These are phyloP conservation scores for Sarcophaga caerulescens DNA, from an alignment of 2,888 invertebrate genomes.

Conservation along the genomic window DNA sequence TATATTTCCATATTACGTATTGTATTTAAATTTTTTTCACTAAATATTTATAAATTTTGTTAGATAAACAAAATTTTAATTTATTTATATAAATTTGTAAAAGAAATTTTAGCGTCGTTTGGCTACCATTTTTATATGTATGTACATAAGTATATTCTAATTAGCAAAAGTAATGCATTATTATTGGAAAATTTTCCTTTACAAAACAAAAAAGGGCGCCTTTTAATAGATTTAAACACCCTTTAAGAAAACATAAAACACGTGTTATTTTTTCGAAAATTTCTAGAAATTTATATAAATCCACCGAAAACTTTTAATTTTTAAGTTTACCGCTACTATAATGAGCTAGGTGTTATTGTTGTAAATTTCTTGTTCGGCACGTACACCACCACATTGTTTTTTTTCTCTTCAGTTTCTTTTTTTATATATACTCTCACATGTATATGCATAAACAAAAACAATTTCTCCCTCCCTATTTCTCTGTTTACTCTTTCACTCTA, in stretches of 20 bases:
- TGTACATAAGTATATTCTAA: too few relatives aligned
- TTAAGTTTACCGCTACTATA: neutral
- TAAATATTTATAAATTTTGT: too few relatives aligned
- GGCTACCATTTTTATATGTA: too few relatives aligned
- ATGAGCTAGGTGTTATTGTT: neutral
- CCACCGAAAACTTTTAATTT: neutral
- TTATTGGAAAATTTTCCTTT: too few relatives aligned
- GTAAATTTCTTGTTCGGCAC: conserved; percentile 38
- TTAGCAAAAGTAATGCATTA: too few relatives aligned
- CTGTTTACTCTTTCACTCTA: conserved; percentile 12
- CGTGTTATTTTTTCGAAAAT: conserved; percentile 15
- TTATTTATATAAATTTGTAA: too few relatives aligned
- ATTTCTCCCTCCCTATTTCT: neutral
- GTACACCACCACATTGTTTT: conserved; percentile 53
- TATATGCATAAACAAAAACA: neutral
- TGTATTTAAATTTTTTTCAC: too few relatives aligned
- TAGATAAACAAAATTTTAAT: too few relatives aligned
- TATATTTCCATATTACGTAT: too few relatives aligned
- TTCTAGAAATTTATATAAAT: conserved; percentile 31
- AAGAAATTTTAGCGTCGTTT: too few relatives aligned
- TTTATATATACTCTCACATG: neutral
- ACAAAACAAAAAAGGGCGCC: too few relatives aligned
- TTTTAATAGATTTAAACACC: neutral
- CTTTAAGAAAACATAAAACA: neutral
- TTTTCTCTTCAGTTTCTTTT: conserved; percentile 13